Conservation (phyloP, 2,113 vertebrate species). For the Sphyrna mokarran region DNA sequence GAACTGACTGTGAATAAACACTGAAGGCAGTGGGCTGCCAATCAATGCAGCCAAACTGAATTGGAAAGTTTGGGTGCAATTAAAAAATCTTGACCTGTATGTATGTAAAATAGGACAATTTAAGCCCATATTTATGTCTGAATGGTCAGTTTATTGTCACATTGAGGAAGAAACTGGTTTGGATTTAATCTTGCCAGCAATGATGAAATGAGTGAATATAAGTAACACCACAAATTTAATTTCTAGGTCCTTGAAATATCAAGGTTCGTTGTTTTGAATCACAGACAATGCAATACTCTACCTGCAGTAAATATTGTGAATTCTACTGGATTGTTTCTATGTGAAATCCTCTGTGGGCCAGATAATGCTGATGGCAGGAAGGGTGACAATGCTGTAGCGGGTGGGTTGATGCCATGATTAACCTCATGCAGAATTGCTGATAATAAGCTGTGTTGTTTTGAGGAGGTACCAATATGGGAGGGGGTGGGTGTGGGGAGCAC, state of each 20-base stretch:
- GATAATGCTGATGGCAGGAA: neutral
- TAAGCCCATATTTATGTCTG: neutral
- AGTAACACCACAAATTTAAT: neutral
- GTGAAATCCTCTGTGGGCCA: neutral
- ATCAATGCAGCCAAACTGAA: neutral
- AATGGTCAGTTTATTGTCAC: neutral
- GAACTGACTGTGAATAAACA: neutral
- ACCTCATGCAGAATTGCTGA: neutral
- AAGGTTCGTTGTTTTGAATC: neutral
- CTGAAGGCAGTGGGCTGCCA: neutral
- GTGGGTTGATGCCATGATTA: neutral
- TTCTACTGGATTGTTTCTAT: neutral
- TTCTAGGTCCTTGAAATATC: neutral
- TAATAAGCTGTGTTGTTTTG: neutral
- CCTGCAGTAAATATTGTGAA: neutral
- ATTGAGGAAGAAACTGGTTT: conserved; percentile 10
- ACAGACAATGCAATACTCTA: neutral
- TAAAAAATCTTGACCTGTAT: neutral
- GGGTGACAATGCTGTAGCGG: neutral
- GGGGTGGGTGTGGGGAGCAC: neutral
- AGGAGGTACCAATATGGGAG: neutral
- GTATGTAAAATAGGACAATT: neutral
- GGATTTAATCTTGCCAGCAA: neutral
- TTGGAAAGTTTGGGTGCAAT: neutral
- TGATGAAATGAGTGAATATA: neutral